Base-by-base conservation (phyloP, 2,888 invertebrate genomes). In the Oegoconia quadripuncta region DNA sequence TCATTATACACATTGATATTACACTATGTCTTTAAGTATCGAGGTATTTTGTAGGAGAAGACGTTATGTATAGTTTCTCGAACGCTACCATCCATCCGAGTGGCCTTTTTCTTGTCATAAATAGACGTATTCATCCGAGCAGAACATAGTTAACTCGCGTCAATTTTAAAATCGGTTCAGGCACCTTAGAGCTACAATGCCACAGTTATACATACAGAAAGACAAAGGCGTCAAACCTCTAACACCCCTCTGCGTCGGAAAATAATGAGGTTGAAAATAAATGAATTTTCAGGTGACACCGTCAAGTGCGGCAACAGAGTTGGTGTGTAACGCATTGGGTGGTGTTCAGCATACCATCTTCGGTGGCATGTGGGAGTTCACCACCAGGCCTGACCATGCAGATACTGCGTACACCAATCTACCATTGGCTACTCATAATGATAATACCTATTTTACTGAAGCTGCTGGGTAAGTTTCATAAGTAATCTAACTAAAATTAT, bases 361-460 rank as follows among this genome's bases (percentile, higher is more conserved):
- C 60, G 95, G 95, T 3, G 91, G 91, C 23, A 91, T 93, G 89
- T 95, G 92, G 91, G 82, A 88, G 25, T 90, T 94, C 53, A 89
- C 89, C 3, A 88, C 90, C 12, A 70, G 83, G 17, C 68, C 83
- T 8, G 88, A 88, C 3, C 91, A 91, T 51, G 90, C 90, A 0
- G 95, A 95, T 57, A 92, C 93, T 0, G 93, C 95, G 0, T 95
- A 94, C 58, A 91, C 92, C 0, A 91, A 89, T 35, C 74, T 90
- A 2, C 89, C 89, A 11, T 76, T 96, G 1, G 92, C 91, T 2
- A 88, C 91, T 0, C 95, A 96, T 60, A 94, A 91, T 2, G 95
- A 95, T 61, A 93, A 91, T 37, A 94, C 94, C 0, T 96, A 95
- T 60, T 93, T 93, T 51, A 90, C 89, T 35, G 92, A 93, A 66